Evolutionary conservation across 1,140 invertebrate species (phyloP), one percentile per base, ranked within the genome.

Genomic region (Lineus longissimus): DNA sequence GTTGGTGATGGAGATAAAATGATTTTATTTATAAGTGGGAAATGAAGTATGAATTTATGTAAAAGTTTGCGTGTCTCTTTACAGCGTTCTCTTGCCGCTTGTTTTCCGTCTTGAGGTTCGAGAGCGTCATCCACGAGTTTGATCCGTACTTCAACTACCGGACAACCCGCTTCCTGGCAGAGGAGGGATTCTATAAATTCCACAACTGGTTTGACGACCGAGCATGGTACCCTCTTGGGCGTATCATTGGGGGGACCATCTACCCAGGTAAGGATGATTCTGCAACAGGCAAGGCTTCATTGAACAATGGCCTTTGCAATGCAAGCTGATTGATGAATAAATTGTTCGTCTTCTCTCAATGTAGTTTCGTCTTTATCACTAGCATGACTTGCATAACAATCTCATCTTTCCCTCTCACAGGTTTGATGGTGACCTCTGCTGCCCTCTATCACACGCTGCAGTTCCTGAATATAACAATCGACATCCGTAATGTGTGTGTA

Each of bases 141-240:
- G 95, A 98, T 89, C 95, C 95, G 0, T 98, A 98, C 78, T 98
- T 98, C 78, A 98, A 98, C 84, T 98, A 98, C 81, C 87, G 96
- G 73, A 97, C 95, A 40, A 98, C 96, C 13, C 89, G 93, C 69
- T 98, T 89, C 80, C 83, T 98, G 59, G 88, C 93, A 2, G 94
- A 98, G 81, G 90, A 98, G 84, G 96, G 95, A 1, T 98, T 97
- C 81, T 98, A 98, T 82, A 91, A 89, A 64, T 98, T 98, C 82
- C 94, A 97, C 80, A 98, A 98, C 82, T 98, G 95, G 95, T 98
- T 98, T 86, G 95, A 98, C 86, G 95, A 98, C 79, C 81, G 94
- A 82, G 95, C 95, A 75, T 98, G 96, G 96, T 98, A 98, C 85
- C 95, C 95, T 0, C 83, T 98, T 31, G 95, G 95, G 13, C 88